Percentiles rank a stretch among this genome's conserved stretches.
phyloP scores from a whole-genome alignment of 2,113 vertebrate species.

The Chaetops frenatus region DNA sequence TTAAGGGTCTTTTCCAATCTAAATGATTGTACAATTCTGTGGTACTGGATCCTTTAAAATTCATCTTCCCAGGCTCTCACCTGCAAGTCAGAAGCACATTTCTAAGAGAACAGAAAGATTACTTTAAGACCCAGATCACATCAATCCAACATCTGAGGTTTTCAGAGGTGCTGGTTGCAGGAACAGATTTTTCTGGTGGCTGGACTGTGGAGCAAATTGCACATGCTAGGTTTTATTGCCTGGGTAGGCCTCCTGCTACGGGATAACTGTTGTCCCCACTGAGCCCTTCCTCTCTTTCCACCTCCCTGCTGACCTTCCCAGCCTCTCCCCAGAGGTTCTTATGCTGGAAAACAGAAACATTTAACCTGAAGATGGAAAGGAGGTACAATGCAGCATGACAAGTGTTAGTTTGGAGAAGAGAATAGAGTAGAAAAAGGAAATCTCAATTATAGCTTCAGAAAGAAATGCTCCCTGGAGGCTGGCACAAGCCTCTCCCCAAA shows the following conservation, averaged over 20 bases:
- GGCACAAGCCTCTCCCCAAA: neutral
- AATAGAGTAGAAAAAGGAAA: neutral
- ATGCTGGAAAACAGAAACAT: neutral
- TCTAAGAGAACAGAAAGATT: neutral
- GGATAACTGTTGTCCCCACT: accelerated
- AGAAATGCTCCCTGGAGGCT: neutral
- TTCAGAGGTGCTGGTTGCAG: neutral
- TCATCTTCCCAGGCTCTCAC: neutral
- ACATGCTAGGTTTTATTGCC: accelerated
- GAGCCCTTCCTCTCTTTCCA: neutral
- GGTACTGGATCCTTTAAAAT: neutral
- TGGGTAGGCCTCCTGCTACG: neutral
- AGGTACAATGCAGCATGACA: neutral
- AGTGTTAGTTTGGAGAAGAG: neutral
- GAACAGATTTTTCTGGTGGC: neutral
- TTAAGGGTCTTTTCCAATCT: neutral
- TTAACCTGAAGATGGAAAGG: neutral
- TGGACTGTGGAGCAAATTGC: too few species aligned
- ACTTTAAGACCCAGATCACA: neutral
- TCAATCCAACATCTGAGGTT: neutral
- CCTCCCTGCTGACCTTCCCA: neutral
- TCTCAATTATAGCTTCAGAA: neutral
- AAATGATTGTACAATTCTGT: neutral
- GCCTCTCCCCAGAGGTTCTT: accelerated
- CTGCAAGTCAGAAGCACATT: neutral